A percentile compares a stretch with the other conserved stretches of the same genome.
Conservation (phyloP, 2,113 vertebrate species). For the Gasterosteus nipponicus region DNA sequence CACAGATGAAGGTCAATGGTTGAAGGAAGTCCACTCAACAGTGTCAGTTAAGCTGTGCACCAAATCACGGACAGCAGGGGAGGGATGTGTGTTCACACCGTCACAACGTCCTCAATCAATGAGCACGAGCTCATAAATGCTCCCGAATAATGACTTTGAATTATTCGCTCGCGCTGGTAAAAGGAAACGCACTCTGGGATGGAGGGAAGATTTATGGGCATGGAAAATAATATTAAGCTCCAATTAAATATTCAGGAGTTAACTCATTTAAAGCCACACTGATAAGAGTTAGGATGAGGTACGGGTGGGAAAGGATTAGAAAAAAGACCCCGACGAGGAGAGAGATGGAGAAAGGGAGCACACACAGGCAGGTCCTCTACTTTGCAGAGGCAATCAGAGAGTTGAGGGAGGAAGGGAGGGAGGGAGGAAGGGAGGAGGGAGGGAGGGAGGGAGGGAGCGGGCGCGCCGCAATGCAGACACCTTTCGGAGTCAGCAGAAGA, state of each 20-base stretch:
- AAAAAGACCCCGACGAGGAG: background rate
- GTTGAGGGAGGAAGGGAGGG: background rate
- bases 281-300: background rate
- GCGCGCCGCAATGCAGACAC: conserved; percentile 77
- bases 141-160: conserved; percentile 32
- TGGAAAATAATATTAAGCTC: conserved; percentile 25
- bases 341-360: background rate
- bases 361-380: background rate
- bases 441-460: background rate
- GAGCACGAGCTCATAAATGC: conserved; percentile 10
- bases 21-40: conserved; percentile 14
- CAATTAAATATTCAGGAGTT: conserved; percentile 40
- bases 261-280: conserved; percentile 38
- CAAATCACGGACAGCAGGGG: conserved; percentile 25
- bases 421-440: background rate
- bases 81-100: conserved; percentile 4
- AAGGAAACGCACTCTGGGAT: background rate
- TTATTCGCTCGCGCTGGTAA: conserved; percentile 5
- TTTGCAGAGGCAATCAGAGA: background rate
- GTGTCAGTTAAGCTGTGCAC: conserved; percentile 16
- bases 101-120: background rate
- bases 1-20: conserved; percentile 45
- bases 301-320: background rate
- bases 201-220: background rate
- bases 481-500: conserved; percentile 61